These are phyloP conservation scores for Actinia equina DNA, from an alignment of 64 coral and sea anemone genomes.

Conservation along the genomic window DNA sequence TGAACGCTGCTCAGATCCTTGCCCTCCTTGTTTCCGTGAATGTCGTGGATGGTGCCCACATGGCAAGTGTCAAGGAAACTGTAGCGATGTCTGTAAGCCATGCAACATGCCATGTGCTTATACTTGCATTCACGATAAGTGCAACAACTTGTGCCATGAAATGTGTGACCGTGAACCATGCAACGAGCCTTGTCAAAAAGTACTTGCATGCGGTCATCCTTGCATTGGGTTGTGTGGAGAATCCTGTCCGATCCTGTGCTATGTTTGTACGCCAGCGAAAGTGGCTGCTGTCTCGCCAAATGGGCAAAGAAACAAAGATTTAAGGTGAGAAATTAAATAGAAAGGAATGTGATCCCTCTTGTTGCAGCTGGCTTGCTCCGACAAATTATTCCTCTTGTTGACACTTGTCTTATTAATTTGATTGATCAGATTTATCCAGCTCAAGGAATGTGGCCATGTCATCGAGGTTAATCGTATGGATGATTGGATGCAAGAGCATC, in stretches of 20 bases:
- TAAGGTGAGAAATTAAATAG: neutral
- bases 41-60: constrained; percentile 58
- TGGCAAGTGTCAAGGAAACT: constrained; percentile 15
- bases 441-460: constrained; percentile 37
- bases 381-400: neutral
- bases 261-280: constrained; percentile 28
- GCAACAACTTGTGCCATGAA: constrained; percentile 60
- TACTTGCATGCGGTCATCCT: constrained; percentile 37
- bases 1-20: constrained; percentile 46
- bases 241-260: constrained; percentile 36
- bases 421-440: constrained; percentile 20
- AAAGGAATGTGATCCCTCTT: no score
- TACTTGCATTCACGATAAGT: constrained; percentile 53
- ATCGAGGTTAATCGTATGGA: constrained; percentile 42
- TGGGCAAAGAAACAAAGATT: constrained; percentile 2
- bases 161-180: constrained; percentile 35
- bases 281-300: neutral
- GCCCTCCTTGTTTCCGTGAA: constrained; percentile 51
- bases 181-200: constrained; percentile 39
- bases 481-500: neutral
- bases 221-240: constrained; percentile 65
- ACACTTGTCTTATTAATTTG: neutral
- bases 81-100: constrained; percentile 34
- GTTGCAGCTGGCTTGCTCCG: neutral
- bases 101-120: constrained; percentile 48